Evolutionary conservation across 2,797 vertebrate genomes (phyloP).

Genomic region (Astyanax mexicanus): DNA sequence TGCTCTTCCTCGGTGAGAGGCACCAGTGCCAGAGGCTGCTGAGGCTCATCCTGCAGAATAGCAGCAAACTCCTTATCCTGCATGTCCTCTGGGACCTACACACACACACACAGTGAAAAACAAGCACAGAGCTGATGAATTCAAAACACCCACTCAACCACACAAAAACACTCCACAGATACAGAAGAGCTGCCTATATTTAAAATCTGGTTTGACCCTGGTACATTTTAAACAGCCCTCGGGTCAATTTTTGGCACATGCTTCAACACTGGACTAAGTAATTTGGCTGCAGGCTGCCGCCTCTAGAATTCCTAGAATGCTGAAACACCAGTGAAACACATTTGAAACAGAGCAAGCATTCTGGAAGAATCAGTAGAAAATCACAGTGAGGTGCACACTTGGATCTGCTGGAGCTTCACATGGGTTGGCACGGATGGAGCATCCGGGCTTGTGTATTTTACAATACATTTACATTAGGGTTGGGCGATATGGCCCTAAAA

Average conservation of each 20-base stretch:
- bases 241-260: background rate
- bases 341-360: background rate
- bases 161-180: background rate
- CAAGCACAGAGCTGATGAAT: background rate
- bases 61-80: constrained; percentile 93
- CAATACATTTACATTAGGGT: too few relatives aligned
- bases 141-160: constrained; percentile 1
- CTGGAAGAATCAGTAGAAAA: background rate
- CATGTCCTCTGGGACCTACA: constrained; percentile 91
- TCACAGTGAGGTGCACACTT: background rate
- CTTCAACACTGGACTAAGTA: background rate
- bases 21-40: constrained; percentile 89
- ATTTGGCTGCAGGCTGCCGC: background rate
- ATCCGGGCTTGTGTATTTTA: background rate
- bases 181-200: background rate
- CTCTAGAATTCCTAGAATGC: constrained; percentile 9
- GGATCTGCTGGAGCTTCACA: background rate
- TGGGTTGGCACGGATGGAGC: background rate
- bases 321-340: constrained; percentile 1
- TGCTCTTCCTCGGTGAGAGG: constrained; percentile 95
- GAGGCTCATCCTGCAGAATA: constrained; percentile 91
- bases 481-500: too few relatives aligned
- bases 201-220: background rate
- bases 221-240: background rate
- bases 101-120: constrained; percentile 3